A percentile compares a stretch with the other conserved stretches of the same genome.
Evolutionary conservation across 1,140 invertebrate species (phyloP).

Genomic region (Drosophila ficusphila): DNA sequence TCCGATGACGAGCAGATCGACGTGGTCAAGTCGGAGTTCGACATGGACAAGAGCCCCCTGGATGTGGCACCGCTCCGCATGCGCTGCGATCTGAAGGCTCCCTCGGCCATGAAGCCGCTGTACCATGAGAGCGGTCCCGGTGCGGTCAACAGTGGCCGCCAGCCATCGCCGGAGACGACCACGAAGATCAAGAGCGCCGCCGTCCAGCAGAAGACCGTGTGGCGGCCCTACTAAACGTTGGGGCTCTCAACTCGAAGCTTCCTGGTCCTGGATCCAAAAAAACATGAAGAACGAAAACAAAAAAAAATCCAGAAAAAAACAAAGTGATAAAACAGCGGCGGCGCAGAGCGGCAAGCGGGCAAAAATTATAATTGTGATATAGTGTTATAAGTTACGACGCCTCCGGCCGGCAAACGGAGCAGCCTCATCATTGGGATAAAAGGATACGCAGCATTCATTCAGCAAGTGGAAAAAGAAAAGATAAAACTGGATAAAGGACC

Average conservation of each 20-base stretch:
- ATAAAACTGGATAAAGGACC: not conserved
- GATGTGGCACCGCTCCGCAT: constrained; percentile 54
- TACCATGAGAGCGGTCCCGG: constrained; percentile 65
- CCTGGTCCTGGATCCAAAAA: no score
- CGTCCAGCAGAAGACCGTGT: constrained; percentile 88
- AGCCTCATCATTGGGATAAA: constrained; percentile 11
- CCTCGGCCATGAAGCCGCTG: constrained; percentile 85
- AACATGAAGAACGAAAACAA: no score
- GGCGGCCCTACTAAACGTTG: constrained; percentile 90
- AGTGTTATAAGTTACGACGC: constrained; percentile 72
- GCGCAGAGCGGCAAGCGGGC: constrained; percentile 73
- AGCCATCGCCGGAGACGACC: constrained; percentile 84
- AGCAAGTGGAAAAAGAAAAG: not conserved
- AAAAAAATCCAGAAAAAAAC: not conserved
- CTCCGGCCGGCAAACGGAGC: constrained; percentile 72
- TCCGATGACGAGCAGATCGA: constrained; percentile 89
- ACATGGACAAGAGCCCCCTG: constrained; percentile 80
- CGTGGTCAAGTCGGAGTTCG: constrained; percentile 90
- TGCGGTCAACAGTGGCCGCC: constrained; percentile 12
- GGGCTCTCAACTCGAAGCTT: no score
- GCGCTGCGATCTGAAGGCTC: constrained; percentile 87
- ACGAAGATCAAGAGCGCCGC: constrained; percentile 84
- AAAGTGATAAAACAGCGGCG: constrained; percentile 50
- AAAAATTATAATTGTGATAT: constrained; percentile 73
- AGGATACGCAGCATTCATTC: not conserved